Conservation (phyloP, 2,797 vertebrate genomes). For the Malacoraja senta region DNA sequence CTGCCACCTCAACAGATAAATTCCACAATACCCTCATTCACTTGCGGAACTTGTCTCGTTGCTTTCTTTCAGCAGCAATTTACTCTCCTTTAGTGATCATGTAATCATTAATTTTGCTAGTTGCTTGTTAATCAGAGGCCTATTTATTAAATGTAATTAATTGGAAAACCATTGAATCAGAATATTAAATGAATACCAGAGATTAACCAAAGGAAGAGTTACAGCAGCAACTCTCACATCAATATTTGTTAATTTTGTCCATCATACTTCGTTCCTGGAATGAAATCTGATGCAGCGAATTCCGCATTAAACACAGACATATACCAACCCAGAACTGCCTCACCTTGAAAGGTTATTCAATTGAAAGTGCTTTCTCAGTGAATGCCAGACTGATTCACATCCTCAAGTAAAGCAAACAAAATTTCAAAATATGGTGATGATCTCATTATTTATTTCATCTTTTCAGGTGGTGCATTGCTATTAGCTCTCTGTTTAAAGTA, state of each 20-base stretch:
- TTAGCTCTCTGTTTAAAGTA: background rate
- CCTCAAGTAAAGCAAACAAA: background rate
- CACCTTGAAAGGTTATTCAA: background rate
- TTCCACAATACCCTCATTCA: background rate
- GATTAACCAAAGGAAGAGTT: background rate
- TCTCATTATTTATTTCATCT: background rate
- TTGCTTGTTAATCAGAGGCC: background rate
- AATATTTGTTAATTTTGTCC: background rate
- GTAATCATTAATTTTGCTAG: background rate
- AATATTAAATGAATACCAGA: background rate
- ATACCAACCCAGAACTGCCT: background rate
- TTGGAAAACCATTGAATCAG: background rate
- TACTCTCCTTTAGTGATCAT: background rate
- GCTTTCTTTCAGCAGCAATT: background rate
- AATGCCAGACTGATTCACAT: background rate
- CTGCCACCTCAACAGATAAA: background rate
- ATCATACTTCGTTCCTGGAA: background rate
- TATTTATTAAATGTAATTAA: background rate
- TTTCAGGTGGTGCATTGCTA: background rate
- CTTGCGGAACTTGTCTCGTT: background rate
- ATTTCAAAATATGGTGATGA: background rate
- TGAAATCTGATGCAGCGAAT: background rate
- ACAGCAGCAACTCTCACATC: background rate
- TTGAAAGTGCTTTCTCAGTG: background rate
- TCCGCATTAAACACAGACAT: background rate